Evolutionary conservation across 2,113 vertebrate species (phyloP).

Genomic region (Megaceryle maxima): DNA sequence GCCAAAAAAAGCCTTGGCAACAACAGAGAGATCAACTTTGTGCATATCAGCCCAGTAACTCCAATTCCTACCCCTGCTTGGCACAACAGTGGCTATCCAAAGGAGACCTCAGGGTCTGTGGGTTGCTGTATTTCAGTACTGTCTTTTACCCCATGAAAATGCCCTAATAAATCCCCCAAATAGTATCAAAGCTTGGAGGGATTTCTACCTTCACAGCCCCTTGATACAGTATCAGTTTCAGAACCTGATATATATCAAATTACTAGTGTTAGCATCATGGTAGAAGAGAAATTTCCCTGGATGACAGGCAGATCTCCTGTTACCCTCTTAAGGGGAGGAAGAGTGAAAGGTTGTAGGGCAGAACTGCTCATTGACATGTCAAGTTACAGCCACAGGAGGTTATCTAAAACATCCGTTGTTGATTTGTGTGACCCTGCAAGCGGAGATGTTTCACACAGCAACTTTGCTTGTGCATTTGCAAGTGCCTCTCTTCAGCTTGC

Average conservation of each 20-base stretch:
- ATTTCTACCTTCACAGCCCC: neutral
- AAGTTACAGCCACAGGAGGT: neutral
- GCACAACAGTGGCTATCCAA: neutral
- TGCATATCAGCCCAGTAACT: neutral
- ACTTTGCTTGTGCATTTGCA: neutral
- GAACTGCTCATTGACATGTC: neutral
- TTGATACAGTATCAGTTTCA: neutral
- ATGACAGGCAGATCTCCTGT: neutral
- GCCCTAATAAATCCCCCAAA: neutral
- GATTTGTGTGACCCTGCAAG: neutral
- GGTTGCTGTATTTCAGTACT: neutral
- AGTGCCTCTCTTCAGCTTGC: neutral
- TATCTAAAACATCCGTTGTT: neutral
- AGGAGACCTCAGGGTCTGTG: neutral
- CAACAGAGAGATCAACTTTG: neutral
- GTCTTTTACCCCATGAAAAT: neutral
- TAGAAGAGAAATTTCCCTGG: neutral
- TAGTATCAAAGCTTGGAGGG: neutral
- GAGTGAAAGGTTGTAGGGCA: neutral
- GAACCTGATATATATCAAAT: neutral
- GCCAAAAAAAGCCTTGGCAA: neutral
- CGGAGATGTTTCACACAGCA: neutral
- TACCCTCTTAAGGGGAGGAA: neutral
- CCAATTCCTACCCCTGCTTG: rapidly evolving
- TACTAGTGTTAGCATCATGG: neutral